These are phyloP conservation scores for Cynoglossus semilaevis DNA, from an alignment of 2,113 vertebrate genomes.

Conservation along the genomic window DNA sequence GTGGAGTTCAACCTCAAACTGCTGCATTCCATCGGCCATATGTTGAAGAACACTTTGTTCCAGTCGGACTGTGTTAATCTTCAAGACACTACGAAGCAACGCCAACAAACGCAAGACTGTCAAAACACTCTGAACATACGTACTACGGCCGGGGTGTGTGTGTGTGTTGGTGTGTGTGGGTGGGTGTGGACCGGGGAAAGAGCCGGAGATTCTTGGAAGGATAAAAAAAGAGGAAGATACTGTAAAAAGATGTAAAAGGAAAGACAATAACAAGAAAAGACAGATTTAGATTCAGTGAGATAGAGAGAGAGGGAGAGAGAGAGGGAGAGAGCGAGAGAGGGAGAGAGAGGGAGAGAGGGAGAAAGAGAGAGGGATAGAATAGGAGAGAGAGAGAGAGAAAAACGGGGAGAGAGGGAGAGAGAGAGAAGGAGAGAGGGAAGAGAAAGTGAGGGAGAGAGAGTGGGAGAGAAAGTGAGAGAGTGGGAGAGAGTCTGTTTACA, in stretches of 20 bases:
- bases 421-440: not conserved
- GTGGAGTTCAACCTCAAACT: constrained; percentile 19
- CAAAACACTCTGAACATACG: constrained; percentile 47
- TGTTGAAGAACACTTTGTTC: constrained; percentile 36
- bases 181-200: not conserved
- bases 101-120: constrained; percentile 51
- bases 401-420: constrained; percentile 12
- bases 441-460: constrained; percentile 2
- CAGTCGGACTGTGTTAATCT: constrained; percentile 24
- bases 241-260: not conserved
- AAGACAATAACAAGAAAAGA: constrained; percentile 16
- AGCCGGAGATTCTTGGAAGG: not conserved
- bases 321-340: constrained; percentile 4
- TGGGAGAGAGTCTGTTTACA: constrained; percentile 25
- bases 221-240: not conserved
- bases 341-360: constrained; percentile 1
- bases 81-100: constrained; percentile 44
- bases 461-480: not conserved
- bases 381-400: not conserved
- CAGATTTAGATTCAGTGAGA: not conserved
- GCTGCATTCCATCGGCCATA: not conserved
- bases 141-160: constrained; percentile 19
- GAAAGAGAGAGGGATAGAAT: constrained; percentile 6
- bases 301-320: constrained; percentile 4
- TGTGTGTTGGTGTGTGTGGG: constrained; percentile 26